These are phyloP conservation scores for Tribolium madens DNA, from an alignment of 1,140 invertebrate species.

Conservation along the genomic window DNA sequence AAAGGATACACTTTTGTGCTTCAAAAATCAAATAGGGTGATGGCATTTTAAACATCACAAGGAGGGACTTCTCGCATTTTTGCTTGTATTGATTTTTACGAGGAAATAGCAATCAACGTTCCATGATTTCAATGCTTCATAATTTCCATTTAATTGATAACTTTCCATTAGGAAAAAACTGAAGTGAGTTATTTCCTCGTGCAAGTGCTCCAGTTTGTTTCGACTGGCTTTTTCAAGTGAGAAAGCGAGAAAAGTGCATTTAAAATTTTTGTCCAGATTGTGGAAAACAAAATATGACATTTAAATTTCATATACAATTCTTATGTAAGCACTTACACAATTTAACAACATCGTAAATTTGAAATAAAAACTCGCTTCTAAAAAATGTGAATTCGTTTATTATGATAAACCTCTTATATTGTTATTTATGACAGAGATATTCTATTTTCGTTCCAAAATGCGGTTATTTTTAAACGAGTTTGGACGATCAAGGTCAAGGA, in stretches of 20 bases:
- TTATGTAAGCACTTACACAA: neutral
- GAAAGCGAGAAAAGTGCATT: neutral
- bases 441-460: conserved; percentile 5
- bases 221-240: neutral
- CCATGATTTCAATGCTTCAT: neutral
- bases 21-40: neutral
- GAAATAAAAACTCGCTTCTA: neutral
- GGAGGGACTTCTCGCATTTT: neutral
- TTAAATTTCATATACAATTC: neutral
- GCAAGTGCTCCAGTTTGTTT: neutral
- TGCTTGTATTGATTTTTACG: neutral
- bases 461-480: conserved; percentile 2
- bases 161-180: neutral
- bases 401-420: neutral
- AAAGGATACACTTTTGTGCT: neutral
- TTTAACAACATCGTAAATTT: neutral
- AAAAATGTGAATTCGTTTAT: conserved; percentile 4
- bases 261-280: neutral
- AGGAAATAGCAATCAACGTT: neutral
- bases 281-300: neutral
- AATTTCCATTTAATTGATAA: neutral
- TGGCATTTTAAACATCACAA: neutral
- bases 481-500: conserved; percentile 11
- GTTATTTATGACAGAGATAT: neutral
- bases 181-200: neutral